These are phyloP conservation scores for Ictalurus furcatus DNA, from an alignment of 2,113 vertebrate species.

Conservation along the genomic window DNA sequence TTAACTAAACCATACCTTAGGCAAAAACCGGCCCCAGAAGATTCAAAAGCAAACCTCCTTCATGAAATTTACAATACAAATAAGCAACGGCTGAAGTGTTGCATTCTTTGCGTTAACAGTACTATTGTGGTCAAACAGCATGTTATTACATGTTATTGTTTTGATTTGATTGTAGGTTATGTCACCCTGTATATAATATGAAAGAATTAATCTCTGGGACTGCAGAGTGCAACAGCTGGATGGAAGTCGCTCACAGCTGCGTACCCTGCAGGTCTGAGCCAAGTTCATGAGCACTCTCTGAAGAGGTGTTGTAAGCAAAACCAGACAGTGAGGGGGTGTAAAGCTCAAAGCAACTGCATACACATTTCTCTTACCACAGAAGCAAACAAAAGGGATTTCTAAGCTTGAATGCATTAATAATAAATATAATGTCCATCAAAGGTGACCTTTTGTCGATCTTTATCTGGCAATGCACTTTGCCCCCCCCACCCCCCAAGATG, in stretches of 20 bases:
- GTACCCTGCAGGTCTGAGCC: constrained; percentile 14
- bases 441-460: constrained; percentile 9
- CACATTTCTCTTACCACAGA: constrained; percentile 35
- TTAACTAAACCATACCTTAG: no score
- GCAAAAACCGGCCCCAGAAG: neutral
- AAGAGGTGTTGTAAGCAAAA: constrained; percentile 24
- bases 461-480: neutral
- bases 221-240: neutral
- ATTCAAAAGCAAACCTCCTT: neutral
- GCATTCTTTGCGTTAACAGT: neutral
- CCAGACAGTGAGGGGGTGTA: constrained; percentile 23
- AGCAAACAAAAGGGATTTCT: constrained; percentile 24
- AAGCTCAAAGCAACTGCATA: constrained; percentile 23
- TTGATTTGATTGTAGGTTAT: constrained; percentile 5
- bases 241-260: constrained; percentile 19
- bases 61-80: neutral
- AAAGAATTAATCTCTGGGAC: neutral
- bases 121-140: neutral
- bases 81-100: neutral
- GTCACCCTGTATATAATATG: neutral
- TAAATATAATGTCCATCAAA: constrained; percentile 20
- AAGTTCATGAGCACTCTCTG: constrained; percentile 23
- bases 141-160: constrained; percentile 8
- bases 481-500: constrained; percentile 22
- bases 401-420: constrained; percentile 10